phyloP scores from a whole-genome alignment of 1,140 invertebrate genomes.

The Sinella curviseta region DNA sequence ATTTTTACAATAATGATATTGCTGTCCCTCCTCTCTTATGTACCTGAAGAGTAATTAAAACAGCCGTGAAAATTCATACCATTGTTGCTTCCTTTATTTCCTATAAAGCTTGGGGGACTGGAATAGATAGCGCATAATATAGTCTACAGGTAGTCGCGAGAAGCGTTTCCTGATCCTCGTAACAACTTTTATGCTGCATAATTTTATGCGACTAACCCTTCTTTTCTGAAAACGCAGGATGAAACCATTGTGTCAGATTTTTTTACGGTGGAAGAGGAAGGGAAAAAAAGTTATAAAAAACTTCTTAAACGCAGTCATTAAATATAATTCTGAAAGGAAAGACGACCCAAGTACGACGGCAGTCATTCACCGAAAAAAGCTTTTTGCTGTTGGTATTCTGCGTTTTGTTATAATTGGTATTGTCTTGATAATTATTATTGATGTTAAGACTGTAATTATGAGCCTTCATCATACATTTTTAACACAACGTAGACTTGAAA shows the following conservation, averaged over 20 bases:
- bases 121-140: too few species aligned
- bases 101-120: neutral
- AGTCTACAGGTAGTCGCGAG: too few species aligned
- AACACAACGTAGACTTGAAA: neutral
- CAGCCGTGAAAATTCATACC: neutral
- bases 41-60: conserved; percentile 23
- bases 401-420: neutral
- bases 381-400: neutral
- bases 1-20: conserved; percentile 13
- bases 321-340: neutral
- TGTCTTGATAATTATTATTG: conserved; percentile 6
- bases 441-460: conserved; percentile 17
- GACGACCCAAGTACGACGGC: neutral
- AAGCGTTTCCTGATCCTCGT: too few species aligned
- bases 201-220: neutral
- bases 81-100: neutral
- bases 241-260: conserved; percentile 13
- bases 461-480: neutral
- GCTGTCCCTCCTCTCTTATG: neutral
- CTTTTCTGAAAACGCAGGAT: neutral
- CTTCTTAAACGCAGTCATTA: conserved; percentile 12
- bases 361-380: neutral
- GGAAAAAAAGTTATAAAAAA: neutral
- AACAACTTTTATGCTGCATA: neutral
- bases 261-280: neutral